Percentiles rank a stretch among this genome's conserved stretches.
These are phyloP conservation scores for Parauchenoglanis punctatus DNA, from an alignment of 2,797 vertebrate species.

Conservation along the genomic window DNA sequence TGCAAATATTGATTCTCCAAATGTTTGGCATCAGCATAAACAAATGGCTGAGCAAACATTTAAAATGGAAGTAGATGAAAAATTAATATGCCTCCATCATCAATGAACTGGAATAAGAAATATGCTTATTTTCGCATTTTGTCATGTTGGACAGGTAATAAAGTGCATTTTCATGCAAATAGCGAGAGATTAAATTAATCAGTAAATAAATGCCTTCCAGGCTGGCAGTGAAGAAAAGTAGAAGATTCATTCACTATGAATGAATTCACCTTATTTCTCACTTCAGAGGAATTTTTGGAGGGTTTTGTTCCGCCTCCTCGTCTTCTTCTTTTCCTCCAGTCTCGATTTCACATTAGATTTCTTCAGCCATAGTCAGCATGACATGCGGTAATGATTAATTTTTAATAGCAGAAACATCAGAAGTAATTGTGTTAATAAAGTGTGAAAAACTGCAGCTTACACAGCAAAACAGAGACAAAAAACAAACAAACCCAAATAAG, in stretches of 20 bases:
- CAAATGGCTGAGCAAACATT: slow-evolving; percentile 68
- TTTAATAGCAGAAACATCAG: slow-evolving; percentile 33
- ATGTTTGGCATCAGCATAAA: slow-evolving; percentile 69
- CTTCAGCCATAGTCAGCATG: neutral
- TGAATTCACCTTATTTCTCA: slow-evolving; percentile 48
- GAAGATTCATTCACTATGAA: slow-evolving; percentile 6
- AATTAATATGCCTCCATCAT: slow-evolving; percentile 65
- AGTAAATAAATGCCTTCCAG: slow-evolving; percentile 35
- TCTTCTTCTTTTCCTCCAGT: neutral
- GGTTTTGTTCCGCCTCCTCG: neutral
- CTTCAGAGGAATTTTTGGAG: neutral
- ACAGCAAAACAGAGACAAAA: slow-evolving; percentile 7
- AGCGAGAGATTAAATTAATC: slow-evolving; percentile 46
- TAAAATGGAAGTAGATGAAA: slow-evolving; percentile 65
- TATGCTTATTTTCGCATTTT: slow-evolving; percentile 69
- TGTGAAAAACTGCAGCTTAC: slow-evolving; percentile 22
- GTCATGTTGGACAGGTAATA: slow-evolving; percentile 64
- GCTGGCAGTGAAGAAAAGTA: neutral
- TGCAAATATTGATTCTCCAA: slow-evolving; percentile 69
- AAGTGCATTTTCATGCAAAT: slow-evolving; percentile 68
- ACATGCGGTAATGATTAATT: slow-evolving; percentile 32
- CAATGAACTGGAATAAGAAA: slow-evolving; percentile 60
- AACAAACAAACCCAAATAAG: neutral
- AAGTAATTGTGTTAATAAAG: slow-evolving; percentile 45
- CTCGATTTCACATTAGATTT: slow-evolving; percentile 4